These are phyloP conservation scores for Glossophaga mutica DNA, from an alignment of 2,797 vertebrate genomes.

Conservation along the genomic window DNA sequence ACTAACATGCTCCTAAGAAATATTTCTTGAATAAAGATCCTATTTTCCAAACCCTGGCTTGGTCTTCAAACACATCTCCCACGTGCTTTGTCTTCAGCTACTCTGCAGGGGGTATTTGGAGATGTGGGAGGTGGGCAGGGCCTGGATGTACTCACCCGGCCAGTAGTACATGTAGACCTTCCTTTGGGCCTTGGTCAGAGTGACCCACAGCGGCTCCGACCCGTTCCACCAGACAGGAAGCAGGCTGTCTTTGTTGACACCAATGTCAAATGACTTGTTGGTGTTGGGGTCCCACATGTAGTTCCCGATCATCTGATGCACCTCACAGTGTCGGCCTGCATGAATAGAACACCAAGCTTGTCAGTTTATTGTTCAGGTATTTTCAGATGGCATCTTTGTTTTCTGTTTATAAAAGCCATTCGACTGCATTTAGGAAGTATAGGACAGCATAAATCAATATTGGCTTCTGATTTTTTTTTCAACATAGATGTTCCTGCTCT, in stretches of 20 bases:
- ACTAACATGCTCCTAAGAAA: not conserved
- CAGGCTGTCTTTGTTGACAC: slow-evolving; percentile 89
- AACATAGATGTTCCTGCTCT: not conserved
- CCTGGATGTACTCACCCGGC: slow-evolving; percentile 88
- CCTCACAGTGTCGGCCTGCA: slow-evolving; percentile 90
- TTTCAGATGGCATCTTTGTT: not conserved
- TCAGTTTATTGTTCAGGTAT: not conserved
- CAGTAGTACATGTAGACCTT: slow-evolving; percentile 95
- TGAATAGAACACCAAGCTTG: not conserved
- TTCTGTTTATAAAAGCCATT: not conserved
- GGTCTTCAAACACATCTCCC: not conserved
- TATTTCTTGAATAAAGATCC: not conserved
- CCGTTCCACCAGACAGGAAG: slow-evolving; percentile 95
- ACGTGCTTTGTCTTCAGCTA: not conserved
- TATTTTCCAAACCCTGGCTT: not conserved
- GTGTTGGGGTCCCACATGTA: slow-evolving; percentile 93
- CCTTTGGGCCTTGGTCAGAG: slow-evolving; percentile 89
- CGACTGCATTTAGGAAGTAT: not conserved
- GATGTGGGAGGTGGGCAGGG: not conserved
- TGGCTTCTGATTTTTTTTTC: not conserved
- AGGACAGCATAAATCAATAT: not conserved
- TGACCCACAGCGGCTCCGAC: slow-evolving; percentile 95
- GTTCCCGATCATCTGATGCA: slow-evolving; percentile 96
- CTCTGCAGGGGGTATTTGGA: fast-evolving
- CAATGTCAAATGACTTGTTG: slow-evolving; percentile 91